Percentiles rank a stretch among this genome's conserved stretches.
Conservation (phyloP, 1,140 invertebrate genomes). For the Atta cephalotes region DNA sequence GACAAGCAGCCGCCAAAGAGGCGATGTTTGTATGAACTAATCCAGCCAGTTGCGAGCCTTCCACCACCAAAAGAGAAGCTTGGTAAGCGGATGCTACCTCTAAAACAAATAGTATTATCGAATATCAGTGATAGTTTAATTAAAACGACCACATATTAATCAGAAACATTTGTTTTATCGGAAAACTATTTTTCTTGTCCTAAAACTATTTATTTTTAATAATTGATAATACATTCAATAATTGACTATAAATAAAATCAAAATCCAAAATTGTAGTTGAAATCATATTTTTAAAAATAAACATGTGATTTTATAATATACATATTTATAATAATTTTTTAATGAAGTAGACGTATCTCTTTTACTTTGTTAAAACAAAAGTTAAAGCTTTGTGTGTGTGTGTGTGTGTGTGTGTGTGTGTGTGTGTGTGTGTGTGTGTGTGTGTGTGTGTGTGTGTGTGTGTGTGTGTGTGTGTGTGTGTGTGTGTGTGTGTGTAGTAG, state of each 20-base stretch:
- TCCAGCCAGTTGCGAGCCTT: slow-evolving; percentile 94
- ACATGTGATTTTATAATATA: no score
- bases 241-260: neutral
- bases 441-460: no score
- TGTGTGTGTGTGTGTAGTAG: no score
- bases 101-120: slow-evolving; percentile 79
- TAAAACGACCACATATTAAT: neutral
- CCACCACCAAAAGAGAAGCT: slow-evolving; percentile 92
- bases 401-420: no score
- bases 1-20: slow-evolving; percentile 92
- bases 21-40: slow-evolving; percentile 94
- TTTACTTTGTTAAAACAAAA: no score
- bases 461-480: no score
- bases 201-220: slow-evolving; percentile 6
- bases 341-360: no score
- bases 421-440: no score
- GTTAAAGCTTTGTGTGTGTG: no score
- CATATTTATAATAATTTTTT: no score
- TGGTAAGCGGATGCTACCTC: slow-evolving; percentile 94
- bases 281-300: neutral
- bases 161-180: neutral
- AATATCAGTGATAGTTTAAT: neutral
- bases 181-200: neutral
- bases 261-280: neutral
- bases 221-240: neutral